These are phyloP conservation scores for Steinernema carpocapsae DNA, from an alignment of 2,888 invertebrate species.

Conservation along the genomic window DNA sequence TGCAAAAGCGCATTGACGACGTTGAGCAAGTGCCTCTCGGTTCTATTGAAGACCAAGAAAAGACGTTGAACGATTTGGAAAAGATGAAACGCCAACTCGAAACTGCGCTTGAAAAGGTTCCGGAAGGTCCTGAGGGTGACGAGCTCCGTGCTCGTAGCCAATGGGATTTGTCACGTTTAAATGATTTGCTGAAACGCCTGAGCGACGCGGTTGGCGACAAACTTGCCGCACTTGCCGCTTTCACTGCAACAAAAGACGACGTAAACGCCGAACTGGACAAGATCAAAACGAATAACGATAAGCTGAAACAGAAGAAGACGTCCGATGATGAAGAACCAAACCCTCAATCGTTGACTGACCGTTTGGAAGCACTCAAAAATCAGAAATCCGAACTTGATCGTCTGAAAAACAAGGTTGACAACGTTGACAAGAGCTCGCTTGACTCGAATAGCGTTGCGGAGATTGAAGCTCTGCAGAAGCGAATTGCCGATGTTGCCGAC, in stretches of 20 bases:
- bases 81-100: constrained; percentile 17
- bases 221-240: constrained; percentile 52
- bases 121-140: constrained; percentile 41
- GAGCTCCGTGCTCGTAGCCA: constrained; percentile 50
- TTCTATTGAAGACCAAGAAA: constrained; percentile 9
- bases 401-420: not conserved
- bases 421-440: not conserved
- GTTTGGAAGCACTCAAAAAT: constrained; percentile 7
- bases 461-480: not conserved
- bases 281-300: not conserved
- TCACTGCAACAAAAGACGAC: constrained; percentile 51
- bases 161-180: constrained; percentile 52
- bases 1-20: constrained; percentile 38
- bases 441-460: not conserved
- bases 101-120: constrained; percentile 34
- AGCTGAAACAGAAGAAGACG: not conserved
- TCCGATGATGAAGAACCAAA: not conserved
- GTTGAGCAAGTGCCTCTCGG: constrained; percentile 4
- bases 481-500: not conserved
- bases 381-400: not conserved
- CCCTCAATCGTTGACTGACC: not conserved
- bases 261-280: constrained; percentile 39
- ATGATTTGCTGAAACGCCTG: constrained; percentile 49
- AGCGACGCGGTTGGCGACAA: constrained; percentile 52
- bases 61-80: constrained; percentile 30